Evolutionary conservation across 2,113 vertebrate genomes (phyloP).

Genomic region (Fregata magnificens): DNA sequence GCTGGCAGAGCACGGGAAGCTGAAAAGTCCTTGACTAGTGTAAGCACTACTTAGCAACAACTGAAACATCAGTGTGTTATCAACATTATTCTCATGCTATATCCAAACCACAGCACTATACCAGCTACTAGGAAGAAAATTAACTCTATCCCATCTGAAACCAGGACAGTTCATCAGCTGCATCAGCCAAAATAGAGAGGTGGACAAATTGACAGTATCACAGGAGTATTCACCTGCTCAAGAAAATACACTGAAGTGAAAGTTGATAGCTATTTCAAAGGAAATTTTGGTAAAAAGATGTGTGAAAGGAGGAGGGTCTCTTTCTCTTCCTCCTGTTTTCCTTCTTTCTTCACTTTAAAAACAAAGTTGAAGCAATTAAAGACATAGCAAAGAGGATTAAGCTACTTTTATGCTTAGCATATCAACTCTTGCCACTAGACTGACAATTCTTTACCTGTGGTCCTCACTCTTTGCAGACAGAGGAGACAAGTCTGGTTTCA

Average conservation of each 20-base stretch:
- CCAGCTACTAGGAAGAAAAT: too few species aligned
- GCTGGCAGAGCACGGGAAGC: too few species aligned
- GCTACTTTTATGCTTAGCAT: not conserved
- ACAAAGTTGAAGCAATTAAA: not conserved
- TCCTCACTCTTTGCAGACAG: not conserved
- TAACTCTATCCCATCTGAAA: too few species aligned
- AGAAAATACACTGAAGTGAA: not conserved
- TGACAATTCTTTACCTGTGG: not conserved
- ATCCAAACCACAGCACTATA: too few species aligned
- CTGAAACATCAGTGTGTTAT: too few species aligned
- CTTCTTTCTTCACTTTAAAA: not conserved
- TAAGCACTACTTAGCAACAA: too few species aligned
- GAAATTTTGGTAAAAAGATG: not conserved
- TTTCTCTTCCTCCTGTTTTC: not conserved
- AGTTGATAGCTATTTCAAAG: not conserved
- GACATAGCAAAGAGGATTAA: not conserved
- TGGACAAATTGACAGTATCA: not conserved
- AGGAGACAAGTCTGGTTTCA: not conserved
- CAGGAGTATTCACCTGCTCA: not conserved
- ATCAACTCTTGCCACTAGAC: not conserved
- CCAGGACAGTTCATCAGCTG: not conserved
- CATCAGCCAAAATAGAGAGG: not conserved
- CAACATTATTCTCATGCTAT: too few species aligned
- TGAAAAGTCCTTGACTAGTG: too few species aligned
- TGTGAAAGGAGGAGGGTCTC: not conserved